Base-by-base conservation (phyloP, 2,113 vertebrate genomes). In the Misgurnus anguillicaudatus region DNA sequence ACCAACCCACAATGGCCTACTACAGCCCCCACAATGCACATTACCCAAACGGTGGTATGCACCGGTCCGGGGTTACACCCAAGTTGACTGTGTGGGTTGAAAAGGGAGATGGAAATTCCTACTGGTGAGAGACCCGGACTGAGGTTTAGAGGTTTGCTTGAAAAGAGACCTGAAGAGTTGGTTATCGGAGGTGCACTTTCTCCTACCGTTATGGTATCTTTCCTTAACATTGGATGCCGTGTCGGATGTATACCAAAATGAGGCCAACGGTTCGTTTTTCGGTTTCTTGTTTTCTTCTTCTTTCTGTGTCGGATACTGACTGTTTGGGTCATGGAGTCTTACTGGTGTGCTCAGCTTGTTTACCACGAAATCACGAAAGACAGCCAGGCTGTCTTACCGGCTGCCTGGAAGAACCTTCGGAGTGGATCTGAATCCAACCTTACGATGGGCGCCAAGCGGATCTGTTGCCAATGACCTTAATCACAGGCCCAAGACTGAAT, bases 1-100 rank as follows among this genome's bases (percentile, higher is more conserved):
- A 93, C 83, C 96, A 96, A 91, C 95, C 95, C 91, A 95, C 96
- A 87, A 96, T 98, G 95, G 95, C 96, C 94, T 98, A 98, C 94
- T 96, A 98, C 96, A 96, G 94, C 89, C 95, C 95, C 91, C 97
- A 96, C 90, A 97, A 95, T 91, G 92, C 94, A 90, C 95, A 92
- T 93, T 95, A 95, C 94, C 90, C 91, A 5, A 88, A 90, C 72
- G 92, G 92, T 36, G 53, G 75, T 79, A 88, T 89, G 90, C 89
- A 90, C 77, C 65, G 90, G 85, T 90, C 95, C 84, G 96, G 94
- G 75, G 94, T 95, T 90, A 96, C 97, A 88, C 95, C 96, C 78
- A 96, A 96, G 70, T 94, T 98, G 94, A 98, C 96, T 86, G 97
- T 98, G 93, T 95, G 97, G 91, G 90, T 98, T 94, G 94, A 95